Evolutionary conservation across 2,113 vertebrate genomes (phyloP).

Genomic region (Hypomesus transpacificus): DNA sequence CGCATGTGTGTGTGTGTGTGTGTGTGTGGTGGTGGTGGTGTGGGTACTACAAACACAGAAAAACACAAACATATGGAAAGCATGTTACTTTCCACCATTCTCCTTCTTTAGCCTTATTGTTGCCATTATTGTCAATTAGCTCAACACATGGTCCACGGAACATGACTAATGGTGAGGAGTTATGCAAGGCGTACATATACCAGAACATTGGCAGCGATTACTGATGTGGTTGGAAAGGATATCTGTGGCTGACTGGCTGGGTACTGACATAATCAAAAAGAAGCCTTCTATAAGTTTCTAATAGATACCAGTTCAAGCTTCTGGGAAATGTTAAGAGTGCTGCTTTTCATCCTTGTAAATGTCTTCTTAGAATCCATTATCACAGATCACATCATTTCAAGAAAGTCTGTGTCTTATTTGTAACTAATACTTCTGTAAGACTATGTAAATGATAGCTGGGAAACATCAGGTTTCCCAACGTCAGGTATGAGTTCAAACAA

Average conservation of each 20-base stretch:
- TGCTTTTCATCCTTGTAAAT: constrained; percentile 42
- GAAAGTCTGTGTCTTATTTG: neutral
- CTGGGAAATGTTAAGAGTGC: constrained; percentile 44
- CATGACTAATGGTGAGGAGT: constrained; percentile 54
- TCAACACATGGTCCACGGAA: constrained; percentile 50
- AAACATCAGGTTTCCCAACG: too few relatives aligned
- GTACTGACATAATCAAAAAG: constrained; percentile 42
- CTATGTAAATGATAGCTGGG: neutral
- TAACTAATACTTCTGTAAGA: neutral
- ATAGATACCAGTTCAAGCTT: constrained; percentile 49
- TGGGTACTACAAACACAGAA: constrained; percentile 21
- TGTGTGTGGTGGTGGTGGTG: too few relatives aligned
- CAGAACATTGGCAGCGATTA: constrained; percentile 52
- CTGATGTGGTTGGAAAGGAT: constrained; percentile 43
- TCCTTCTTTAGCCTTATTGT: constrained; percentile 51
- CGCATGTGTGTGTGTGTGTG: too few relatives aligned
- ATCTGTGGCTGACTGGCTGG: constrained; percentile 27
- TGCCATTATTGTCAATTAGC: constrained; percentile 59
- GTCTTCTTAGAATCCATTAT: constrained; percentile 30
- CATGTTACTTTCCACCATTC: constrained; percentile 43
- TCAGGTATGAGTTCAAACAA: neutral
- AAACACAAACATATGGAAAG: constrained; percentile 55
- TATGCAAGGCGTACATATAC: constrained; percentile 51
- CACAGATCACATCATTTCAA: neutral
- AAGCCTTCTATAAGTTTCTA: constrained; percentile 39